phyloP scores from a whole-genome alignment of 2,888 invertebrate species.

The Callyntrura guangdongensis region DNA sequence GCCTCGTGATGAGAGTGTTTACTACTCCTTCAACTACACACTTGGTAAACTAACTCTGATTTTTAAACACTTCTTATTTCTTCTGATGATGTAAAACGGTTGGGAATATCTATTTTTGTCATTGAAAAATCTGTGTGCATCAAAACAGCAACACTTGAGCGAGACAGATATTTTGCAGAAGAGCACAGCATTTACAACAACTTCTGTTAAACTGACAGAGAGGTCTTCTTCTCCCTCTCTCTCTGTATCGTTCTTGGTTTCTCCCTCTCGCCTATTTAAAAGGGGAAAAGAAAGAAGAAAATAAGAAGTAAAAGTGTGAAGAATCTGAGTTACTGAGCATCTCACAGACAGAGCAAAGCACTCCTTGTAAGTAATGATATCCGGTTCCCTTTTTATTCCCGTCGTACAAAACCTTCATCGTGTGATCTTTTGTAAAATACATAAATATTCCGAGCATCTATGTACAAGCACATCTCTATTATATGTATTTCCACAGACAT shows the following conservation, averaged over 20 bases:
- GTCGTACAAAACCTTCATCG: slow-evolving; percentile 33
- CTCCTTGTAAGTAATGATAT: slow-evolving; percentile 66
- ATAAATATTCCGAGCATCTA: slow-evolving; percentile 7
- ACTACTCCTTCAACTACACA: background rate
- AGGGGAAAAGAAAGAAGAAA: slow-evolving; percentile 64
- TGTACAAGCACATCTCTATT: background rate
- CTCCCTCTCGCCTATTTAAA: slow-evolving; percentile 53
- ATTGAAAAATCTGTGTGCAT: slow-evolving; percentile 83
- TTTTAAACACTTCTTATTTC: slow-evolving; percentile 61
- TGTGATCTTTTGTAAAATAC: slow-evolving; percentile 3
- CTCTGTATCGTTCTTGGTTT: slow-evolving; percentile 3
- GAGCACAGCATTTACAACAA: background rate
- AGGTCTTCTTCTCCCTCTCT: slow-evolving; percentile 40
- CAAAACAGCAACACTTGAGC: slow-evolving; percentile 64
- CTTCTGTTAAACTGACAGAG: slow-evolving; percentile 23
- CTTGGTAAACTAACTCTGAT: slow-evolving; percentile 16
- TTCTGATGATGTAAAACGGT: slow-evolving; percentile 72
- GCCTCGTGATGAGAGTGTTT: slow-evolving; percentile 33
- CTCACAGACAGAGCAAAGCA: slow-evolving; percentile 27
- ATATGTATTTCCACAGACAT: background rate
- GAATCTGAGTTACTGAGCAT: slow-evolving; percentile 10
- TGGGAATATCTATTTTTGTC: slow-evolving; percentile 84
- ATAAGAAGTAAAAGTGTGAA: slow-evolving; percentile 69
- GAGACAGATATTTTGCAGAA: slow-evolving; percentile 52
- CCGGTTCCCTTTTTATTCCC: slow-evolving; percentile 63